These are phyloP conservation scores for Coelopa pilipes DNA, from an alignment of 2,888 invertebrate genomes.

Conservation along the genomic window DNA sequence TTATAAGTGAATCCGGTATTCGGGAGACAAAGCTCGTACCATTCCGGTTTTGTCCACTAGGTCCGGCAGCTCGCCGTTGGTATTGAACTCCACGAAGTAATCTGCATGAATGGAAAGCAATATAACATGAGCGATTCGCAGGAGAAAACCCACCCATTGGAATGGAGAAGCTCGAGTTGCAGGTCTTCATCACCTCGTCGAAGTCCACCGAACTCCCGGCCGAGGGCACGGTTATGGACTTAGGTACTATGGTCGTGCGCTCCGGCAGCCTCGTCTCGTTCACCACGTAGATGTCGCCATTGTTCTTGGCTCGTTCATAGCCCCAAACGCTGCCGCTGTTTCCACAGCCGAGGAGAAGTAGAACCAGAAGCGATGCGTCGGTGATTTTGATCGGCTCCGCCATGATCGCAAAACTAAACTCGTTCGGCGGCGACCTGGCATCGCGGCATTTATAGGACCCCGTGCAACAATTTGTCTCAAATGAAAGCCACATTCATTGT, in stretches of 20 bases:
- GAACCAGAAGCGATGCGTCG: neutral
- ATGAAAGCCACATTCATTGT: slow-evolving; percentile 13
- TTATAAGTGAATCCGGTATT: neutral
- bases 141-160: slow-evolving; percentile 67
- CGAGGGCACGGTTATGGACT: slow-evolving; percentile 30
- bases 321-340: neutral
- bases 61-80: slow-evolving; percentile 70
- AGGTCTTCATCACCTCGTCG: slow-evolving; percentile 65
- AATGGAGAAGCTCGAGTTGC: slow-evolving; percentile 70
- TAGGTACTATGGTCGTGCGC: slow-evolving; percentile 41
- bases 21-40: slow-evolving; percentile 63
- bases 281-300: slow-evolving; percentile 56
- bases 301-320: slow-evolving; percentile 53
- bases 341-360: neutral
- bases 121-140: neutral
- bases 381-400: neutral
- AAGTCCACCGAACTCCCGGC: slow-evolving; percentile 58
- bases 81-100: slow-evolving; percentile 68
- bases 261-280: slow-evolving; percentile 22
- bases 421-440: neutral
- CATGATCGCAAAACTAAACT: neutral
- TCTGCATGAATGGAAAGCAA: slow-evolving; percentile 59
- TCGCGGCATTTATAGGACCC: neutral
- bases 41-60: slow-evolving; percentile 71
- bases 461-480: too few species aligned